Evolutionary conservation across 2,797 vertebrate species (phyloP).

Genomic region (Hylomyscus alleni): DNA sequence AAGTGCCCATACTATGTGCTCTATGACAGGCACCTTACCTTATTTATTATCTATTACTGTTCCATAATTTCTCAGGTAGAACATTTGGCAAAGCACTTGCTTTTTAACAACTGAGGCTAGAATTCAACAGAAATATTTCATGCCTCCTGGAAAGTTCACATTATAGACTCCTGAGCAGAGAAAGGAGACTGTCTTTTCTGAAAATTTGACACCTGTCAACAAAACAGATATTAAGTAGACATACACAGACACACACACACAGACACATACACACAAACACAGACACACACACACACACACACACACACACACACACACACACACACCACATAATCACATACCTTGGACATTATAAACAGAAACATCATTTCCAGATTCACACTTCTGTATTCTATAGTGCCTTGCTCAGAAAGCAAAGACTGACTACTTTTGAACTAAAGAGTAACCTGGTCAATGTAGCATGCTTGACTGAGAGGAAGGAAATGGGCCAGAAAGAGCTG

Average conservation of each 20-base stretch:
- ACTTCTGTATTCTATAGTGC: not conserved
- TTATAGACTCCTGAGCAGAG: not conserved
- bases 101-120: not conserved
- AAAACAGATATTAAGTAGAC: not conserved
- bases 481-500: not conserved
- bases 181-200: not conserved
- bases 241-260: too few relatives aligned
- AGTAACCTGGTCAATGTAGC: not conserved
- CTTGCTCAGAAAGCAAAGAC: not conserved
- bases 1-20: not conserved
- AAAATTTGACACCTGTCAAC: slow-evolving; percentile 9
- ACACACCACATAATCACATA: not conserved
- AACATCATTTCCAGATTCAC: not conserved
- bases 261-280: not conserved
- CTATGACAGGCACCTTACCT: not conserved
- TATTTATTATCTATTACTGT: slow-evolving; percentile 7
- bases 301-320: too few relatives aligned
- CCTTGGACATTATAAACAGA: not conserved
- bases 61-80: not conserved
- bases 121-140: not conserved
- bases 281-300: not conserved
- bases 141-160: not conserved
- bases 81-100: not conserved
- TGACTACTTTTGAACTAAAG: slow-evolving; percentile 12
- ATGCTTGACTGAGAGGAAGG: not conserved